Conservation (phyloP, 2,888 invertebrate species). For the Xylota sylvarum region DNA sequence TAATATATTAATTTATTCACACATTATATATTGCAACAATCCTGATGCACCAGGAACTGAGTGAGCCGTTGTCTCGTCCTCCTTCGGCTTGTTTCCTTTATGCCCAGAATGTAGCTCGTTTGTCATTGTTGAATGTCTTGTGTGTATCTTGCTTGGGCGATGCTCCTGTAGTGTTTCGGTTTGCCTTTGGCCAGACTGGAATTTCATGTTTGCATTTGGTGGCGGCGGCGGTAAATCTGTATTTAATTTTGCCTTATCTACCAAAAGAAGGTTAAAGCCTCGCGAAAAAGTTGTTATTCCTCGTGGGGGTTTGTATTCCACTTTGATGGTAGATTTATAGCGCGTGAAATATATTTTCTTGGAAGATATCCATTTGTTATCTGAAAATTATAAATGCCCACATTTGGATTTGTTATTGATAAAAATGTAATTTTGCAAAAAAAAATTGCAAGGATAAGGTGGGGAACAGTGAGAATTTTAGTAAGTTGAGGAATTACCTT, state of each 20-base stretch:
- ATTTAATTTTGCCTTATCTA: constrained; percentile 61
- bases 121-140: constrained; percentile 68
- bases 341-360: constrained; percentile 23
- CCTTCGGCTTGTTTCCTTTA: constrained; percentile 19
- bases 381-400: neutral
- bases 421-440: too few species aligned
- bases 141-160: constrained; percentile 23
- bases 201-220: constrained; percentile 60
- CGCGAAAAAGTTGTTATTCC: constrained; percentile 38
- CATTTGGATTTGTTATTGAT: neutral
- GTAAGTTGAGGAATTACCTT: too few species aligned
- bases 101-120: constrained; percentile 51
- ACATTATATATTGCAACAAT: constrained; percentile 31
- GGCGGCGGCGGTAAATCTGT: constrained; percentile 57
- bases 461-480: too few species aligned
- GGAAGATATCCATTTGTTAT: neutral
- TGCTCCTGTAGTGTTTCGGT: constrained; percentile 51
- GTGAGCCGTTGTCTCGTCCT: constrained; percentile 46
- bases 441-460: too few species aligned
- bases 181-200: constrained; percentile 62
- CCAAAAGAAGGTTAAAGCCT: constrained; percentile 65
- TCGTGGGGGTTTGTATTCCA: constrained; percentile 6
- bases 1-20: constrained; percentile 74
- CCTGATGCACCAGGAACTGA: constrained; percentile 59
- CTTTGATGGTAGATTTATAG: constrained; percentile 46